Percentiles rank a stretch among this genome's conserved stretches.
phyloP scores from a whole-genome alignment of 1,140 invertebrate genomes.

The Bursaphelenchus mucronatus region DNA sequence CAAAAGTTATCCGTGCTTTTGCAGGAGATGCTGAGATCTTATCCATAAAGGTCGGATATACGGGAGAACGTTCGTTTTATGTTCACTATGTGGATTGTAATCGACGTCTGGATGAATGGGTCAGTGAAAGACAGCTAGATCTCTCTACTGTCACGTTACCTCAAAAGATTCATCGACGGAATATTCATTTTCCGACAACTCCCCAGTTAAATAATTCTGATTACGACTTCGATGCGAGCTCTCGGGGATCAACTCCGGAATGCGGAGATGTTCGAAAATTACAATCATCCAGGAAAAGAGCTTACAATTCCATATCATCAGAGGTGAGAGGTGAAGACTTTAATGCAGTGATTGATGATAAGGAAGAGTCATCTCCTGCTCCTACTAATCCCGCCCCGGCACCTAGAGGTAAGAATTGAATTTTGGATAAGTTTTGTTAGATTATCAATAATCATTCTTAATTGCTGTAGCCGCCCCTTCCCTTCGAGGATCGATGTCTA shows the following conservation, averaged over 20 bases:
- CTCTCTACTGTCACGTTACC: slow-evolving; percentile 7
- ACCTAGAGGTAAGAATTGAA: slow-evolving; percentile 6
- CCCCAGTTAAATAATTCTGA: not conserved
- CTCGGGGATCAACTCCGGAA: slow-evolving; percentile 13
- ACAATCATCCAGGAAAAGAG: no score
- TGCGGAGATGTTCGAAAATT: no score
- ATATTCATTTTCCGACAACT: slow-evolving; percentile 1
- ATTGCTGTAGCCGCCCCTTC: slow-evolving; percentile 27
- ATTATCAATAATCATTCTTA: not conserved
- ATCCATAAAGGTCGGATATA: slow-evolving; percentile 14
- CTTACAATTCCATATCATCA: no score
- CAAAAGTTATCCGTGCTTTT: slow-evolving; percentile 6
- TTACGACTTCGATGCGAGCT: not conserved
- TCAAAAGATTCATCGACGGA: slow-evolving; percentile 4
- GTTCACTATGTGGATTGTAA: slow-evolving; percentile 51
- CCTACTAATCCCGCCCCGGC: slow-evolving; percentile 7
- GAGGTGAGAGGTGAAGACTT: no score
- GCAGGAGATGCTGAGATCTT: slow-evolving; percentile 46
- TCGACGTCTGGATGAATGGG: slow-evolving; percentile 46
- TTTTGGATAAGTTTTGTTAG: not conserved
- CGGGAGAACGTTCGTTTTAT: slow-evolving; percentile 31
- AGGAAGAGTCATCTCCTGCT: not conserved
- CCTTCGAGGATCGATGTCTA: slow-evolving; percentile 49
- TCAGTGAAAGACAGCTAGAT: slow-evolving; percentile 36
- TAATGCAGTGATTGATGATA: no score